Conservation (phyloP, 2,888 invertebrate species). For the Temnothorax ravouxi region DNA sequence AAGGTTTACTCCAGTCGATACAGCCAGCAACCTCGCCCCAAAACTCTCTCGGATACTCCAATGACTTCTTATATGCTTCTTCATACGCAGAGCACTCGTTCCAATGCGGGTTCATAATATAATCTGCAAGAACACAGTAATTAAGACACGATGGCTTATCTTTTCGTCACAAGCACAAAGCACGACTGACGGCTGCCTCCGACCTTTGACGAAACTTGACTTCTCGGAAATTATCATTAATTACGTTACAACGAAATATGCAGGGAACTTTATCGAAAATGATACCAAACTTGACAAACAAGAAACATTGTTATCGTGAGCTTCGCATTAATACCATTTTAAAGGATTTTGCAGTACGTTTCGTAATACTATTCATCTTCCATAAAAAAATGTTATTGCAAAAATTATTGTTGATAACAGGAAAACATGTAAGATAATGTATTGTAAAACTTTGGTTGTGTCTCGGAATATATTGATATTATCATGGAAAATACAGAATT, state of each 20-base stretch:
- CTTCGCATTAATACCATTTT: background rate
- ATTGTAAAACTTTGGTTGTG: too few species aligned
- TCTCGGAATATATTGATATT: too few species aligned
- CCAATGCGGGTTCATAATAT: conserved; percentile 79
- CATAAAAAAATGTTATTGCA: too few species aligned
- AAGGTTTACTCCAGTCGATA: conserved; percentile 94
- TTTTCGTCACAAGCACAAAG: background rate
- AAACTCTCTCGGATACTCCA: conserved; percentile 93
- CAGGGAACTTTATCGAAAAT: background rate
- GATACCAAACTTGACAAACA: too few species aligned
- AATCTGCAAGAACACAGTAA: conserved; percentile 76
- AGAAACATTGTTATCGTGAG: too few species aligned
- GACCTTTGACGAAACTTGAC: background rate
- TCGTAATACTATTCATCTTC: background rate
- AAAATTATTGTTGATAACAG: too few species aligned
- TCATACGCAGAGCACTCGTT: conserved; percentile 87
- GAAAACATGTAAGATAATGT: too few species aligned
- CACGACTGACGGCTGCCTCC: background rate
- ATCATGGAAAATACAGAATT: too few species aligned
- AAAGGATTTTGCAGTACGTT: background rate
- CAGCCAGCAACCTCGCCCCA: conserved; percentile 93
- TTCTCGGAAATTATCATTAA: conserved; percentile 6
- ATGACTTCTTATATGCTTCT: conserved; percentile 90
- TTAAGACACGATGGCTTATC: background rate
- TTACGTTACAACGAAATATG: background rate